Evolutionary conservation across 1,140 invertebrate genomes (phyloP), one percentile per base, ranked within the genome.

Genomic region (Eulimnadia texana): DNA sequence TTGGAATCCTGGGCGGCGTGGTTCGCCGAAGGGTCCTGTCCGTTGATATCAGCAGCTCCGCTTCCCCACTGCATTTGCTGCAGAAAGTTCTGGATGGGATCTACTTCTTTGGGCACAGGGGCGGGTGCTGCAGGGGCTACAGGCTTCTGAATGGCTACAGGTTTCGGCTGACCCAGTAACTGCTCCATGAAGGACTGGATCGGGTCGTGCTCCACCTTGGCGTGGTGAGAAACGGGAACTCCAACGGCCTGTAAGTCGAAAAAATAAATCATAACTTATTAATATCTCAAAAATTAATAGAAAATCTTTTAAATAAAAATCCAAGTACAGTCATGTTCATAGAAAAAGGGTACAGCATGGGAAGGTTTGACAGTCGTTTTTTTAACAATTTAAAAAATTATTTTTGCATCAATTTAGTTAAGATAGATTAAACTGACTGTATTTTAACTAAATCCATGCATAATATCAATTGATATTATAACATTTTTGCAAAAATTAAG

Each of bases 81-180:
- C 24, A 78, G 75, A 6, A 78, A 63, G 19, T 79, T 75, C 58
- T 78, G 77, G 33, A 80, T 67, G 9, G 77, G 76, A 68, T 80
- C 78, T 19, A 25, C 22, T 56, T 57, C 55, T 22, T 65, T 55
- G 20, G 69, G 63, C 3, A 64, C 58, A 10, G 65, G 64, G 62
- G 73, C 69, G 0, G 55, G 55, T 29, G 27, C 33, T 9, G 55
- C 27, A 22, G 49, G 11, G 3, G 24, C 59, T 3, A 28, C 51
- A n/a, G 59, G 59, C 11, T 55, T 24, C 24, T 55, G 53, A 22
- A 55, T 55, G 11, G 28, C 24, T 1, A 23, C n/a, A 2, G 49
- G 24, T 64, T 55, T 47, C 69, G 52, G 25, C 53, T 62, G 63
- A 1, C 27, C 53, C 27, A 54, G 51, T 29, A 61, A 54, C 13